These are phyloP conservation scores for Catharus minimus DNA, from an alignment of 2,113 vertebrate species.

Conservation along the genomic window DNA sequence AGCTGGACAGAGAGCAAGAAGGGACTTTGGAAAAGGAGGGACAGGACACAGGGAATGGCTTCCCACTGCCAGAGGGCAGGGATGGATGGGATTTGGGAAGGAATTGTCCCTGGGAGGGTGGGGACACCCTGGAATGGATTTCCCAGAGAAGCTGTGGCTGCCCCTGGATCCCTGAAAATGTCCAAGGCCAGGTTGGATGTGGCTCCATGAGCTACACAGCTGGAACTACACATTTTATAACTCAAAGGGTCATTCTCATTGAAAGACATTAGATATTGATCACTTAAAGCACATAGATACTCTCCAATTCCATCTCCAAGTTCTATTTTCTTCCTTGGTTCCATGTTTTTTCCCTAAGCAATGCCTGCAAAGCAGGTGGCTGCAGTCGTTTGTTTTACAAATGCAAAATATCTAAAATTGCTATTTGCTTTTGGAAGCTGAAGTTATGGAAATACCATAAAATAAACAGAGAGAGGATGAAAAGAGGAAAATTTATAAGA, in stretches of 20 bases:
- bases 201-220: neutral
- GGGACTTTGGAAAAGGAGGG: neutral
- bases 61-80: neutral
- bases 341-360: neutral
- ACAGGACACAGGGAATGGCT: neutral
- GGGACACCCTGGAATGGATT: rapidly evolving
- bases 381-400: neutral
- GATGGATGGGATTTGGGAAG: rapidly evolving
- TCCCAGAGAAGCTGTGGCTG: neutral
- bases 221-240: neutral
- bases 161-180: neutral
- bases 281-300: too few relatives aligned
- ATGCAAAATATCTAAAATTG: constrained; percentile 7
- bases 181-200: neutral
- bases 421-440: constrained; percentile 24
- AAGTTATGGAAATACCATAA: constrained; percentile 16
- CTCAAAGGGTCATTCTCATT: neutral
- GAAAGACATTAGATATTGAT: neutral
- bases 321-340: neutral
- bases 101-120: rapidly evolving
- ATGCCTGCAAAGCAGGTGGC: neutral
- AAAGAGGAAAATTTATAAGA: neutral
- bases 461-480: neutral
- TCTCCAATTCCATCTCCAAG: neutral
- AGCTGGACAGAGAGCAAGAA: neutral